These are phyloP conservation scores for Poeciliopsis turneri DNA, from an alignment of 2,797 vertebrate genomes.

Conservation along the genomic window DNA sequence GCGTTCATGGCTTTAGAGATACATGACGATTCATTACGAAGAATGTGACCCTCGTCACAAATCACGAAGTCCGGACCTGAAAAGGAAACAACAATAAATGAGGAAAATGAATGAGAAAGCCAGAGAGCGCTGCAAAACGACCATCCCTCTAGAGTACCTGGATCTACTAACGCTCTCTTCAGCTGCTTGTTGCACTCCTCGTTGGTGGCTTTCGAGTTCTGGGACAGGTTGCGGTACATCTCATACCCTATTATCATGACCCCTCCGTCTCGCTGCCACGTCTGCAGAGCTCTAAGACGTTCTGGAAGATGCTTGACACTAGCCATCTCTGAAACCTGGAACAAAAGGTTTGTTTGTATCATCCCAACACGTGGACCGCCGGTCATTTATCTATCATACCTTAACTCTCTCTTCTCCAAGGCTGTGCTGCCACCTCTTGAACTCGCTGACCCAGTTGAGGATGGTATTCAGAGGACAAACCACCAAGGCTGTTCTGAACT, in stretches of 20 bases:
- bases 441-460: constrained; percentile 96
- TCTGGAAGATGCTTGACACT: constrained; percentile 83
- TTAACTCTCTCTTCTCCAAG: constrained; percentile 86
- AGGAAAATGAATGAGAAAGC: constrained; percentile 8
- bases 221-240: constrained; percentile 90
- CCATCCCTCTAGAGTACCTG: constrained; percentile 78
- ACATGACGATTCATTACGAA: constrained; percentile 89
- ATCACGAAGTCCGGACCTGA: constrained; percentile 95
- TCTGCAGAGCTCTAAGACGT: constrained; percentile 84
- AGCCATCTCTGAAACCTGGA: constrained; percentile 89
- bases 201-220: constrained; percentile 80
- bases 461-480: constrained; percentile 96
- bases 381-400: constrained; percentile 71
- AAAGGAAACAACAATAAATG: constrained; percentile 2
- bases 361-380: background rate
- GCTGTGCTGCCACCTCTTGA: constrained; percentile 92
- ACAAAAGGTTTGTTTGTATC: constrained; percentile 4
- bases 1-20: constrained; percentile 94
- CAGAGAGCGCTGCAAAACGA: background rate
- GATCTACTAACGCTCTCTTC: constrained; percentile 87
- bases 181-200: constrained; percentile 83
- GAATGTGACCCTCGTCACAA: constrained; percentile 95
- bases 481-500: constrained; percentile 90
- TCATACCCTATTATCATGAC: constrained; percentile 97
- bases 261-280: constrained; percentile 89